Evolutionary conservation across 2,888 invertebrate species (phyloP), one percentile per base, ranked within the genome.

Genomic region (Parnassius glacialis): DNA sequence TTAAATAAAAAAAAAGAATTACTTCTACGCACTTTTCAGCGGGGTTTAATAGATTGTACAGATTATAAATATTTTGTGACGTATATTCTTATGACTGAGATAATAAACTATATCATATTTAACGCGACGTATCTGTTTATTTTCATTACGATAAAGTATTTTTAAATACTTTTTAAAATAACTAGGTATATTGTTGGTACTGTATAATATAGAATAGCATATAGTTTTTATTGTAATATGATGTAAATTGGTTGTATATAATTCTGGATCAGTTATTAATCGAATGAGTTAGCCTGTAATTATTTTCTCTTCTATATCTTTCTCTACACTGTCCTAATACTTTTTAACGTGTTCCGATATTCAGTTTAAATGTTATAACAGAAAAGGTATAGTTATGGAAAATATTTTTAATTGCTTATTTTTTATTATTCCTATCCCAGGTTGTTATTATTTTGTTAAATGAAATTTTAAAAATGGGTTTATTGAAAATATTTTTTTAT

Each of bases 241-340:
- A 72, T 90, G 87, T 90, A 88, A 81, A 90, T 88, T 89, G 88
- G 85, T 88, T 90, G 90, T 90, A 90, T 77, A 90, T 90, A 89
- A 81, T 84, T 80, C 82, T 79, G 75, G 70, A 80, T 75, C 71
- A 73, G 67, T 73, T 66, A 70, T 60, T 72, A 68, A 74, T 73
- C 70, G 75, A 75, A 73, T 76, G 71, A 72, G 65, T 67, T 75
- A 78, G 74, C 54, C 50, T 68, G 66, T 61, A 72, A 67, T 68
- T 55, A 56, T 54, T 51, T 59, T 54, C 50, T 16, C 11, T 50
- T 61, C 47, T 50, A 16, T 42, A 20, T 50, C n/a, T 34, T 20
- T 34, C 34, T 62, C 12, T 48, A 0, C 10, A 9, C 42, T 12
- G 48, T 25, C 25, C 25, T 47, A 1, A 10, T 50, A 16, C 50